These are phyloP conservation scores for Pangasius macronema DNA, from an alignment of 2,797 vertebrate species.

Conservation along the genomic window DNA sequence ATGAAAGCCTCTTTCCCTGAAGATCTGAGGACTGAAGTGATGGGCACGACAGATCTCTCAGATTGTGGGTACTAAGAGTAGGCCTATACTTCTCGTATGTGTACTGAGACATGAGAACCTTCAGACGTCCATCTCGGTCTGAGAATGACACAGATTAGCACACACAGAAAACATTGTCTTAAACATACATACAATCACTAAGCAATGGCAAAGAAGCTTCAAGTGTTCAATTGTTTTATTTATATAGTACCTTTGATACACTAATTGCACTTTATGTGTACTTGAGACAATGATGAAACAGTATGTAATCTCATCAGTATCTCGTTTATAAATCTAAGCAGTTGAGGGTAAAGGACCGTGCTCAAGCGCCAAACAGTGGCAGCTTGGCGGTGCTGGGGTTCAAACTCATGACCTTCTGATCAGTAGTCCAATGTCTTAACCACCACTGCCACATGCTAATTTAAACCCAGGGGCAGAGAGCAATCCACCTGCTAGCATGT, in stretches of 20 bases:
- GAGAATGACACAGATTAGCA: conserved; percentile 26
- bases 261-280: neutral
- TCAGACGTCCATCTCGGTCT: conserved; percentile 67
- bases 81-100: conserved; percentile 76
- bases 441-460: neutral
- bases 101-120: conserved; percentile 79
- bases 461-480: neutral
- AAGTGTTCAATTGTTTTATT: neutral
- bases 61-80: conserved; percentile 62
- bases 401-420: neutral
- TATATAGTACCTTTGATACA: neutral
- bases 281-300: neutral
- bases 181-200: neutral
- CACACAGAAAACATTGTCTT: neutral
- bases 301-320: neutral
- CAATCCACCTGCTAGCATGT: neutral
- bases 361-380: no score
- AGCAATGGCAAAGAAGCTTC: neutral
- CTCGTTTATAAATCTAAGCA: neutral
- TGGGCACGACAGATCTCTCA: conserved; percentile 76
- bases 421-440: neutral
- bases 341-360: no score
- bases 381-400: neutral
- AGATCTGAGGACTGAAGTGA: conserved; percentile 69
- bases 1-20: conserved; percentile 67